These are phyloP conservation scores for Pseudotriccus pelzelni DNA, from an alignment of 2,797 vertebrate species.

Conservation along the genomic window DNA sequence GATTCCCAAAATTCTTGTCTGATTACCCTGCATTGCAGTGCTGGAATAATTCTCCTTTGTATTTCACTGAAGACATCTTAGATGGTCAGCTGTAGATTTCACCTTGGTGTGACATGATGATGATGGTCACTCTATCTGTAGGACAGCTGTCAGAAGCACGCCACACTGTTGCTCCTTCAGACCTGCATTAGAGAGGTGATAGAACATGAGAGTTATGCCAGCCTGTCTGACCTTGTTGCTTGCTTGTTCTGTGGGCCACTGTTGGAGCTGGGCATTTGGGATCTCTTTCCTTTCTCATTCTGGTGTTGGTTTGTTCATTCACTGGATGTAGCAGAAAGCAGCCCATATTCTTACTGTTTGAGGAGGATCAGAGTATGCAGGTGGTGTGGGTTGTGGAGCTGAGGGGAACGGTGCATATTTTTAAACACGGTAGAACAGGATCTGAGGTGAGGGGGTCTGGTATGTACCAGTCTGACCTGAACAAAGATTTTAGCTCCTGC, in stretches of 20 bases:
- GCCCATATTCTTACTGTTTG: rapidly evolving
- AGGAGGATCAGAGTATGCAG: background rate
- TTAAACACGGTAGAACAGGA: background rate
- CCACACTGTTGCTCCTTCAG: rapidly evolving
- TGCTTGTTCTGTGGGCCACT: background rate
- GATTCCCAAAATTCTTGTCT: background rate
- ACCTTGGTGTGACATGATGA: background rate
- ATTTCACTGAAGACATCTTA: background rate
- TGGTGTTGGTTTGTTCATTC: background rate
- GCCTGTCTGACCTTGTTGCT: background rate
- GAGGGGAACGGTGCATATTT: background rate
- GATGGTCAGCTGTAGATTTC: background rate
- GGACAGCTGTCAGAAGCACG: background rate
- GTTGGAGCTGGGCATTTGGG: background rate
- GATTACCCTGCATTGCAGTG: background rate
- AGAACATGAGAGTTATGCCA: rapidly evolving
- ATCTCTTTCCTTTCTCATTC: background rate
- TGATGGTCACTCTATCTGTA: background rate
- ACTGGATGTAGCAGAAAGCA: background rate
- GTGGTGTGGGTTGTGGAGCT: background rate
- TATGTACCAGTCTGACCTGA: background rate
- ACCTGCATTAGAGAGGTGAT: rapidly evolving
- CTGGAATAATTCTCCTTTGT: background rate
- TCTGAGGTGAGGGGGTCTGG: background rate
- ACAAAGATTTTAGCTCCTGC: background rate